Evolutionary conservation across 2,113 vertebrate genomes (phyloP).

Genomic region (Morone chrysops): DNA sequence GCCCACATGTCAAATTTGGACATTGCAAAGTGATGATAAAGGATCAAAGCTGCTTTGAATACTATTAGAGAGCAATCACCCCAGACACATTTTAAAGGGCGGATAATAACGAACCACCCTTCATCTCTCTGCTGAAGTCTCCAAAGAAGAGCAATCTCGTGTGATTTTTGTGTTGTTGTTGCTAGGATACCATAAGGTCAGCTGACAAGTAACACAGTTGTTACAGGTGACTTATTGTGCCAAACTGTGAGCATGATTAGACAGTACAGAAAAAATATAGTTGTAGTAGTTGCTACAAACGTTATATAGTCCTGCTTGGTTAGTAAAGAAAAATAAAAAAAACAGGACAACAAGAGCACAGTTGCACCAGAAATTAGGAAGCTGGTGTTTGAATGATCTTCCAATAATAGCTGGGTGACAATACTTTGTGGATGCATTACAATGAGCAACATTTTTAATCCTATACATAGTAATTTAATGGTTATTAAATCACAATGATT

Average conservation of each 20-base stretch:
- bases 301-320: background rate
- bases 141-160: background rate
- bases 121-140: constrained; percentile 14
- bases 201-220: constrained; percentile 9
- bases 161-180: constrained; percentile 42
- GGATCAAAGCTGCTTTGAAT: constrained; percentile 7
- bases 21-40: background rate
- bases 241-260: too few relatives aligned
- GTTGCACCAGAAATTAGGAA: background rate
- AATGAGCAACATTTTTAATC: background rate
- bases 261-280: background rate
- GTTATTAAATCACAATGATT: too few relatives aligned
- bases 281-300: background rate
- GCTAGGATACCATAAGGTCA: constrained; percentile 48
- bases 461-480: background rate
- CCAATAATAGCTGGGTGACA: background rate
- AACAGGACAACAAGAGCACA: background rate
- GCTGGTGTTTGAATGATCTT: background rate
- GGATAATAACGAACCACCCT: constrained; percentile 1
- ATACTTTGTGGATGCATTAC: background rate
- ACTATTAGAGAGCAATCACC: constrained; percentile 13
- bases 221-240: background rate
- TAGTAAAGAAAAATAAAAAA: background rate
- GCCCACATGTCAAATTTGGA: constrained; percentile 29
- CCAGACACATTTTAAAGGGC: background rate